These are phyloP conservation scores for Stenopsyche tienmushanensis DNA, from an alignment of 1,140 invertebrate genomes.

Conservation along the genomic window DNA sequence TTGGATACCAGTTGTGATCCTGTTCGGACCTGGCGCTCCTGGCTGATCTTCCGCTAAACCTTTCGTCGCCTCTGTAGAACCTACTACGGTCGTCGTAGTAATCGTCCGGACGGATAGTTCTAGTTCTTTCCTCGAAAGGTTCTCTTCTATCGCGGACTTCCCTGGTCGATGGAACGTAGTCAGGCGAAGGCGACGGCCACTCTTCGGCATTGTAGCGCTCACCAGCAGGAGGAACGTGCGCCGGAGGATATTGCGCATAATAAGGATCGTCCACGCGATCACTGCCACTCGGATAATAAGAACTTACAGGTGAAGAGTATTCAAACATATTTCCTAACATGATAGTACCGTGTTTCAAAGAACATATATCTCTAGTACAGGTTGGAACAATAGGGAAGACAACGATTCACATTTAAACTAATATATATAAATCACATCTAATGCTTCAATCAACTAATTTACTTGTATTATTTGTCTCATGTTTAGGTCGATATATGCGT, in stretches of 20 bases:
- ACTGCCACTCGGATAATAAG: constrained; percentile 38
- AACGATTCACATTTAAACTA: constrained; percentile 25
- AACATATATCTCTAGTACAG: neutral
- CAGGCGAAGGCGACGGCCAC: constrained; percentile 36
- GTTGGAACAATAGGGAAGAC: constrained; percentile 19
- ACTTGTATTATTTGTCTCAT: neutral
- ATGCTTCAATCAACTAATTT: neutral
- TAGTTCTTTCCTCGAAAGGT: constrained; percentile 40
- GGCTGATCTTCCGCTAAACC: constrained; percentile 35
- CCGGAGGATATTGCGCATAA: constrained; percentile 29
- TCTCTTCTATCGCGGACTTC: constrained; percentile 30
- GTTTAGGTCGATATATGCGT: neutral
- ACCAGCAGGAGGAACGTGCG: constrained; percentile 21
- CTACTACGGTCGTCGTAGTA: constrained; percentile 38
- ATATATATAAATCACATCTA: constrained; percentile 7
- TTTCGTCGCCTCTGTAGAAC: constrained; percentile 36
- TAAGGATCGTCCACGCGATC: constrained; percentile 38
- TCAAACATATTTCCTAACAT: constrained; percentile 39
- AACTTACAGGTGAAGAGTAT: constrained; percentile 37
- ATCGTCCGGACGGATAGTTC: constrained; percentile 41
- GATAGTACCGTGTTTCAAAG: neutral
- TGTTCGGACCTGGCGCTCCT: constrained; percentile 37
- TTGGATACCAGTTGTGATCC: constrained; percentile 39
- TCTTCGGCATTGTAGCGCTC: constrained; percentile 34
- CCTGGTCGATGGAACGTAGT: constrained; percentile 28